Conservation (phyloP, 2,888 invertebrate species). For the Anorthoa munda region DNA sequence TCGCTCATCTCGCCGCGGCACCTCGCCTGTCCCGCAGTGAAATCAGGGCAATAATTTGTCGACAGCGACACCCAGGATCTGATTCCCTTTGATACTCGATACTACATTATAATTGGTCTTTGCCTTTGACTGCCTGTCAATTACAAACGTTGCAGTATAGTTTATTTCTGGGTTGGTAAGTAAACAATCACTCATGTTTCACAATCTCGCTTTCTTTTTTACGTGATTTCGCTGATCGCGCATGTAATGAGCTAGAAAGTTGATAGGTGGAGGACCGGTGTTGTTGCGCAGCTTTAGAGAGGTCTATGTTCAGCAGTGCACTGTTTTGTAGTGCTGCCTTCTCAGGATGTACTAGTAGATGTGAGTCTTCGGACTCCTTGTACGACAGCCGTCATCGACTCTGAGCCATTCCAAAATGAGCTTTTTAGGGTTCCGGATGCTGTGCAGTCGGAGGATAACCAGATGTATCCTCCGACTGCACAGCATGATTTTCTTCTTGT, state of each 20-base stretch:
- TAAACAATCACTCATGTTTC: conserved; percentile 22
- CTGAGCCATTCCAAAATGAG: no score
- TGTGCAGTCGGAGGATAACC: no score
- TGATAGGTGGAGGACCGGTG: no score
- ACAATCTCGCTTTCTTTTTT: conserved; percentile 27
- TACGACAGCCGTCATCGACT: no score
- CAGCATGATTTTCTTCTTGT: no score
- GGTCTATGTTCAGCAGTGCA: no score
- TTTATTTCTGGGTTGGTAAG: conserved; percentile 36
- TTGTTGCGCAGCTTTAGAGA: no score
- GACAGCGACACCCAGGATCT: conserved; percentile 50
- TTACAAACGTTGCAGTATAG: conserved; percentile 27
- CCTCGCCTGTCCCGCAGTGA: conserved; percentile 25
- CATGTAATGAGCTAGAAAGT: neutral
- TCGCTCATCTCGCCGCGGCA: conserved; percentile 36
- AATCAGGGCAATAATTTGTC: conserved; percentile 64
- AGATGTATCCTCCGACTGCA: no score
- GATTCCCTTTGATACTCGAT: conserved; percentile 64
- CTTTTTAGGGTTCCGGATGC: no score
- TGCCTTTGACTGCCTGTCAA: conserved; percentile 56
- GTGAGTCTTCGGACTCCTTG: neutral
- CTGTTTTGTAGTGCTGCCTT: no score
- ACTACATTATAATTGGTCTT: conserved; percentile 62
- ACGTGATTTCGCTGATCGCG: neutral
- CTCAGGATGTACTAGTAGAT: no score